These are phyloP conservation scores for Parnassius orleans DNA, from an alignment of 2,888 invertebrate species.

Conservation along the genomic window DNA sequence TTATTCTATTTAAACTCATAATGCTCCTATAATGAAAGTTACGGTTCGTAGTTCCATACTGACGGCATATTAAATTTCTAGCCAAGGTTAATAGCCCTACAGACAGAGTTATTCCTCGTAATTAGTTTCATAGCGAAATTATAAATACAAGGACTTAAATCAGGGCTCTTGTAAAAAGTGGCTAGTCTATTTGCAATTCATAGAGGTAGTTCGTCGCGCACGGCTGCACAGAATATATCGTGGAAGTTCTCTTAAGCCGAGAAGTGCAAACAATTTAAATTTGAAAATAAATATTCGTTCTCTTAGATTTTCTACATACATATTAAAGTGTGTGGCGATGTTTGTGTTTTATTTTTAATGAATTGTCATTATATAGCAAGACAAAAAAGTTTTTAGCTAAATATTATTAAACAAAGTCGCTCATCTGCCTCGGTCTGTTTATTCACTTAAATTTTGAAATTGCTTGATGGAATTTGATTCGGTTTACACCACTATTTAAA, in stretches of 20 bases:
- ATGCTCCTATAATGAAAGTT: conserved; percentile 14
- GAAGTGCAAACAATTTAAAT: conserved; percentile 11
- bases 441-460: too few species aligned
- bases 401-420: too few species aligned
- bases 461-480: too few species aligned
- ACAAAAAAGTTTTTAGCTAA: too few species aligned
- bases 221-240: conserved; percentile 37
- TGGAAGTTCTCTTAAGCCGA: not conserved
- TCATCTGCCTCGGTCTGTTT: too few species aligned
- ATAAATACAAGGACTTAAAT: conserved; percentile 44
- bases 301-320: not conserved
- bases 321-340: not conserved
- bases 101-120: conserved; percentile 34
- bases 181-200: conserved; percentile 51
- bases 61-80: conserved; percentile 35
- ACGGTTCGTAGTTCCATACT: conserved; percentile 17
- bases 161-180: conserved; percentile 39
- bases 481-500: too few species aligned
- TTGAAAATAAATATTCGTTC: conserved; percentile 1
- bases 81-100: conserved; percentile 44
- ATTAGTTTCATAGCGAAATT: conserved; percentile 49
- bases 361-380: too few species aligned
- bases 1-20: conserved; percentile 14
- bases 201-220: conserved; percentile 43
- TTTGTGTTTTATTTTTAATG: not conserved